These are phyloP conservation scores for Diphyllodes magnificus DNA, from an alignment of 2,113 vertebrate genomes.

Conservation along the genomic window DNA sequence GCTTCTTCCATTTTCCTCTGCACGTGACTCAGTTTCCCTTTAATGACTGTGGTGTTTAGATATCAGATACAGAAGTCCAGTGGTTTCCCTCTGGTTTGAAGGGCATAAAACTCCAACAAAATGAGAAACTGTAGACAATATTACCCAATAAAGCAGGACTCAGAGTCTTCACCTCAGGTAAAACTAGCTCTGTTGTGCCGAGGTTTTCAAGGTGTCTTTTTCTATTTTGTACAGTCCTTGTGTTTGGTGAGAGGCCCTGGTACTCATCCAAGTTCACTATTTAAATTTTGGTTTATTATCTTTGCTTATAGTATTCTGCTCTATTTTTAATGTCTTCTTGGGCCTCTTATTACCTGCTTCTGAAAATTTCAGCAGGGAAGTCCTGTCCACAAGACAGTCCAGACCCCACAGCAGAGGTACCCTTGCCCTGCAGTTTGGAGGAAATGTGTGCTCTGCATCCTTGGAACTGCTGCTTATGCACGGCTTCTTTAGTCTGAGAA, in stretches of 20 bases:
- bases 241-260: background rate
- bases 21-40: background rate
- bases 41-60: background rate
- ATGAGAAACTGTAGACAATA: background rate
- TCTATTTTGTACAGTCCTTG: background rate
- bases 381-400: background rate
- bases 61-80: background rate
- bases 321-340: background rate
- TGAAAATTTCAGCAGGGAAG: background rate
- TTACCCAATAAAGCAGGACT: background rate
- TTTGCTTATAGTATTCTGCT: background rate
- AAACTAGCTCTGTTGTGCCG: accelerated
- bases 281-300: background rate
- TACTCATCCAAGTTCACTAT: background rate
- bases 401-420: background rate
- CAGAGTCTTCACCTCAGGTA: background rate
- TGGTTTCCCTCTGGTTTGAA: background rate
- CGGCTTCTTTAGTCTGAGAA: background rate
- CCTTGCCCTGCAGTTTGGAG: background rate
- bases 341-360: background rate
- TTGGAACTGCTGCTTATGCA: background rate
- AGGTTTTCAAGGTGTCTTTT: background rate
- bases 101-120: background rate
- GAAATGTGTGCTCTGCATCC: background rate
- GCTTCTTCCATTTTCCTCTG: background rate